Evolutionary conservation across 2,113 vertebrate species (phyloP), one percentile per base, ranked within the genome.

Genomic region (Eleginops maclovinus): DNA sequence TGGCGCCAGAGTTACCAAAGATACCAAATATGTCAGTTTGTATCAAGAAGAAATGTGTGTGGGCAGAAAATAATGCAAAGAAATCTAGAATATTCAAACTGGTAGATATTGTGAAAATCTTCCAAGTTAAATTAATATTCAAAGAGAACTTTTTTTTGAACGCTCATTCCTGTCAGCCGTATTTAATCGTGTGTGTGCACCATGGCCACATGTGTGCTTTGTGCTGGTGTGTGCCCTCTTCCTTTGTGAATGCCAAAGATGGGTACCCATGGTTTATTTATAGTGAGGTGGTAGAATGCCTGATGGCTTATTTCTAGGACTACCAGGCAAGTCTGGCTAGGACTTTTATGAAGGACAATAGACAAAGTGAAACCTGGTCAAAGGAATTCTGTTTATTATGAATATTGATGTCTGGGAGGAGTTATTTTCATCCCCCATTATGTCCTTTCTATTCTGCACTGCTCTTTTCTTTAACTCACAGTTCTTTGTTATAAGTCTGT

Each of bases 181-280:
- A 36, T 76, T 75, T 50, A 28, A 28, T 78, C 72, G 64, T 44
- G 7, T 15, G 0, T 47, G 55, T 56, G 40, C 44, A 63, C n/a
- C 12, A n/a, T 47, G 50, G 58, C 31, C 71, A 82, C 67, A 58
- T 62, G 28, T 69, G 61, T 41, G 53, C 75, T 82, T 40, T 54
- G 50, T 51, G 41, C 26, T 61, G 43, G 21, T 82, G 47, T 53
- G 10, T 70, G 70, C 72, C 63, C 56, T 70, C 79, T 77, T 83
- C 49, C 54, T 81, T 62, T 81, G 40, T 64, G 75, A 76, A 62
- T 83, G 66, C 75, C 82, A 77, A 75, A 51, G 24, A 83, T 81
- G 28, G n/a, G 63, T 66, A 49, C 14, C 75, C 47, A 69, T 83
- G 74, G 74, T 90, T 91, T 90, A 88, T 93, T 92, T 75, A 91